Conservation (phyloP, 2,888 invertebrate species). For the Lycaena phlaeas region DNA sequence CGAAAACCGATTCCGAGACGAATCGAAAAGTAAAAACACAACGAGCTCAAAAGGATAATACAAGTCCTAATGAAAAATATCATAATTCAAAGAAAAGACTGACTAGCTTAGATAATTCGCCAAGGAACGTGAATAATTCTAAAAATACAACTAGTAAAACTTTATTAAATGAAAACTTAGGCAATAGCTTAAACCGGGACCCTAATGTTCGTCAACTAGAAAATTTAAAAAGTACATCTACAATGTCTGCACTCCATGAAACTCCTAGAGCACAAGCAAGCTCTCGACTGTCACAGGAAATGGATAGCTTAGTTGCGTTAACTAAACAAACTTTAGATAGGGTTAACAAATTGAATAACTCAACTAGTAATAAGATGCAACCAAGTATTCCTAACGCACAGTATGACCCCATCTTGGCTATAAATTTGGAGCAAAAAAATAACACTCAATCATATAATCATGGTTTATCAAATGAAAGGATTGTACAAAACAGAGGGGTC, state of each 20-base stretch:
- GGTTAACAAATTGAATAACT: constrained; percentile 76
- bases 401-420: constrained; percentile 48
- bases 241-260: constrained; percentile 64
- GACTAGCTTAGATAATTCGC: constrained; percentile 69
- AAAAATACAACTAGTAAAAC: constrained; percentile 47
- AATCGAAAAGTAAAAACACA: constrained; percentile 56
- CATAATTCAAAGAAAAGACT: constrained; percentile 71
- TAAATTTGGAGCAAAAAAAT: constrained; percentile 45
- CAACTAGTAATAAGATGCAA: constrained; percentile 63
- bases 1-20: constrained; percentile 54
- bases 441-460: constrained; percentile 49
- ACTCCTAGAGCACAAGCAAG: constrained; percentile 51
- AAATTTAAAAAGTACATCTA: constrained; percentile 36
- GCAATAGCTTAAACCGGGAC: constrained; percentile 35
- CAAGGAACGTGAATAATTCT: constrained; percentile 50
- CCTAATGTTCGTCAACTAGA: constrained; percentile 36
- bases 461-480: constrained; percentile 42
- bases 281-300: constrained; percentile 69
- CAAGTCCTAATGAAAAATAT: constrained; percentile 67
- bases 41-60: constrained; percentile 65
- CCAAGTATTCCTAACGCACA: constrained; percentile 48
- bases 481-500: constrained; percentile 49
- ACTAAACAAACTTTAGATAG: constrained; percentile 79
- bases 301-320: constrained; percentile 77
- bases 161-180: constrained; percentile 40